A percentile compares a stretch with the other conserved stretches of the same genome.
phyloP scores from a whole-genome alignment of 2,888 invertebrate genomes.

The Sphaeridia pumilis region DNA sequence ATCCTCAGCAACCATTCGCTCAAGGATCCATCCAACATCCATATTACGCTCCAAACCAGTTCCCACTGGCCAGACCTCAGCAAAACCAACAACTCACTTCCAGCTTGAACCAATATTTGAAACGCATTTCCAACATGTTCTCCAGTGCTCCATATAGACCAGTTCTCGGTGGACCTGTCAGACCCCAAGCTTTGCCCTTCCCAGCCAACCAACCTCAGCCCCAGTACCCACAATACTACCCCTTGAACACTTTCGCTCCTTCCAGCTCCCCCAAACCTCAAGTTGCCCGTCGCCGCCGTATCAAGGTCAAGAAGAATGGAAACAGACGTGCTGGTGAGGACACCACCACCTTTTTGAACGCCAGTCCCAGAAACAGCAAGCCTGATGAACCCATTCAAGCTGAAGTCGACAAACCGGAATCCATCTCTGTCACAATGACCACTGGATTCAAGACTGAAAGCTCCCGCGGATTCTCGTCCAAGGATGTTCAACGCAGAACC shows the following conservation, averaged over 20 bases:
- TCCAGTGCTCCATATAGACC: constrained; percentile 18
- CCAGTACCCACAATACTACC: constrained; percentile 30
- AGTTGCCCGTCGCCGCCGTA: constrained; percentile 5
- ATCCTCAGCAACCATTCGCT: constrained; percentile 6
- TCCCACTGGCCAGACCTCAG: constrained; percentile 13
- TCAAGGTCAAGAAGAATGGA: constrained; percentile 14
- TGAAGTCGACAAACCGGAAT: constrained; percentile 14
- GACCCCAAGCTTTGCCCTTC: neutral
- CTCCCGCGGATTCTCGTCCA: constrained; percentile 7
- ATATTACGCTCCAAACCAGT: constrained; percentile 3
- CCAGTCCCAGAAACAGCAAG: constrained; percentile 13
- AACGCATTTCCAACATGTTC: constrained; percentile 32
- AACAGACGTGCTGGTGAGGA: constrained; percentile 11
- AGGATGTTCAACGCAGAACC: constrained; percentile 9
- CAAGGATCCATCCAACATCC: constrained; percentile 8
- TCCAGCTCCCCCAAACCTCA: constrained; percentile 18
- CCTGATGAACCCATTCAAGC: constrained; percentile 9
- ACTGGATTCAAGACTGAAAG: constrained; percentile 18
- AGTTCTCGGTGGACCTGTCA: neutral
- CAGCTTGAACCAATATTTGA: constrained; percentile 25
- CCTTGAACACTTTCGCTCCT: constrained; percentile 26
- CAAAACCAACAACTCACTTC: constrained; percentile 1
- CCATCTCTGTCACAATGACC: constrained; percentile 14
- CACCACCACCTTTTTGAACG: constrained; percentile 9
- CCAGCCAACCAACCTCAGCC: constrained; percentile 17